These are phyloP conservation scores for Spondyliosoma cantharus DNA, from an alignment of 2,797 vertebrate genomes.

Conservation along the genomic window DNA sequence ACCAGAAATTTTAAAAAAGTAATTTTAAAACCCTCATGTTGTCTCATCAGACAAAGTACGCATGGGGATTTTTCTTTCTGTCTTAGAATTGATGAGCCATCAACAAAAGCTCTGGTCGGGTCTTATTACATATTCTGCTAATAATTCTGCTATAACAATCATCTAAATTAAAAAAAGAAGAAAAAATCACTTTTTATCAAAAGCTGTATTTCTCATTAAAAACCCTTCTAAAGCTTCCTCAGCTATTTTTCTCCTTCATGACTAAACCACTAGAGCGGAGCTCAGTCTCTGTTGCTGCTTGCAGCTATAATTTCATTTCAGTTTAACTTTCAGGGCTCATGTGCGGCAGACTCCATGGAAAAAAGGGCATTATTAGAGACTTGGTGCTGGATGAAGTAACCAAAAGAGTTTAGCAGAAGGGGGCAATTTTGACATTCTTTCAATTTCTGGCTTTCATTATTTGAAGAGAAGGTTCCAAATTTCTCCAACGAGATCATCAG, in stretches of 20 bases:
- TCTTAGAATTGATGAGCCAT: neutral
- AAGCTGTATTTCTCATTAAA: neutral
- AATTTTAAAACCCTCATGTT: neutral
- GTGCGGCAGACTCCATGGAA: constrained; percentile 9
- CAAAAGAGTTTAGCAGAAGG: constrained; percentile 9
- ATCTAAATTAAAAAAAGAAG: neutral
- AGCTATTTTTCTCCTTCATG: neutral
- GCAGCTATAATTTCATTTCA: constrained; percentile 1
- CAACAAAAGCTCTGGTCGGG: neutral
- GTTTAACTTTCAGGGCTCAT: neutral
- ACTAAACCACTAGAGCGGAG: neutral
- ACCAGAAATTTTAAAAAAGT: neutral
- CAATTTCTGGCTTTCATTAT: neutral
- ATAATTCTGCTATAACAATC: neutral
- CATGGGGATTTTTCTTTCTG: neutral
- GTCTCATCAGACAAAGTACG: neutral
- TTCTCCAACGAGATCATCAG: constrained; percentile 8
- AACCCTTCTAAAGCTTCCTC: neutral
- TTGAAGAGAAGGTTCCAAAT: constrained; percentile 5
- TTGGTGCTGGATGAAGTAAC: neutral
- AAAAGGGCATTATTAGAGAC: constrained; percentile 24
- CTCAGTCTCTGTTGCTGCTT: neutral
- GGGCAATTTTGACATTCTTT: constrained; percentile 34
- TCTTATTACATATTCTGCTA: neutral
- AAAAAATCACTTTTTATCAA: neutral